Conservation (phyloP, 2,797 vertebrate genomes). For the Molossus molossus region DNA sequence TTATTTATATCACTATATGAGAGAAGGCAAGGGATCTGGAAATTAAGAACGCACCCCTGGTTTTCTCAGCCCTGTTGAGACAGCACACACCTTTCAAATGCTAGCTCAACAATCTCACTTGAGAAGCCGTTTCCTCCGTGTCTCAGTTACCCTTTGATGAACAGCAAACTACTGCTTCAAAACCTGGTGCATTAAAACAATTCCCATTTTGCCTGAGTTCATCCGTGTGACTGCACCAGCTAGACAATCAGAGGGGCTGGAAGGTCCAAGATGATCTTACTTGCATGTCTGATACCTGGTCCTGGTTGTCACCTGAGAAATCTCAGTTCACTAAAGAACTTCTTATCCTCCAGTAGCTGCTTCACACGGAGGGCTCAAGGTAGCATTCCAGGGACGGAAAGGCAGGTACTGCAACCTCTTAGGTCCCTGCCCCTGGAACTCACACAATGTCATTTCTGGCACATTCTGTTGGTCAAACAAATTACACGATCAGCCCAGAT, state of each 20-base stretch:
- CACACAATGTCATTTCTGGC: not conserved
- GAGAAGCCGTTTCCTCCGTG: not conserved
- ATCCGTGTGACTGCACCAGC: not conserved
- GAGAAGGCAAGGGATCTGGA: not conserved
- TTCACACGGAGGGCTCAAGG: not conserved
- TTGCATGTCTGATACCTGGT: not conserved
- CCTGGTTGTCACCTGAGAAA: not conserved
- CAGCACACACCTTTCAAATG: not conserved
- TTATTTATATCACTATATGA: not conserved
- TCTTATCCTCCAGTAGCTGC: not conserved
- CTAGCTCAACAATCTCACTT: not conserved
- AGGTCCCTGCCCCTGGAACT: not conserved
- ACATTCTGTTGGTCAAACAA: slow-evolving; percentile 30
- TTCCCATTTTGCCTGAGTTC: not conserved
- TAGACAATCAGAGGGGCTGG: not conserved
- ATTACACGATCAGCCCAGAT: not conserved
- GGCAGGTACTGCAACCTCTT: not conserved
- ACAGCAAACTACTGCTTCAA: slow-evolving; percentile 31
- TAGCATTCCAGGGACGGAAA: slow-evolving; percentile 10
- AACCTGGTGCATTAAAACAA: not conserved
- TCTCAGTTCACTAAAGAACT: not conserved
- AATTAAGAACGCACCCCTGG: not conserved
- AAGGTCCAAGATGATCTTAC: not conserved
- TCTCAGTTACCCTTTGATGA: not conserved
- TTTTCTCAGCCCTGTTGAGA: not conserved